Conservation (phyloP, 2,113 vertebrate species). For the Syrmaticus mikado region DNA sequence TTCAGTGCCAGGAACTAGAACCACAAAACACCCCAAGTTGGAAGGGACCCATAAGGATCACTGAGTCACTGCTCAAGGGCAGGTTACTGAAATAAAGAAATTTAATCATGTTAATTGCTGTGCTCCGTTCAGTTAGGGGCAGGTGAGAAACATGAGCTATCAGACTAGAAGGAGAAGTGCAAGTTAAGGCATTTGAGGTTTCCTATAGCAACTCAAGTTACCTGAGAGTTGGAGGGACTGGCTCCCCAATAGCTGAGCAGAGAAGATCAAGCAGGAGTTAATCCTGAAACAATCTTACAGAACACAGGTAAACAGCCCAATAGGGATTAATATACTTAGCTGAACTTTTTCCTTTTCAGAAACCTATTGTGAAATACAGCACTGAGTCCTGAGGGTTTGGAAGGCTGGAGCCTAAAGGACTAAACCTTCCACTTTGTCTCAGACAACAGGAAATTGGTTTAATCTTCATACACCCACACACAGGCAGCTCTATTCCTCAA, state of each 20-base stretch:
- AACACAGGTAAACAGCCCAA: conserved; percentile 29
- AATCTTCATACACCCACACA: conserved; percentile 20
- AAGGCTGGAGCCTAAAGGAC: not conserved
- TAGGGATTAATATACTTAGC: not conserved
- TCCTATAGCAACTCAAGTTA: not conserved
- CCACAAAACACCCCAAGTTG: too few relatives aligned
- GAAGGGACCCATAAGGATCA: too few relatives aligned
- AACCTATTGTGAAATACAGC: not conserved
- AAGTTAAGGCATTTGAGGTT: not conserved
- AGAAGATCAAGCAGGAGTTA: not conserved
- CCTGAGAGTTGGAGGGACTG: not conserved
- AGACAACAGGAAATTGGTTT: conserved; percentile 43
- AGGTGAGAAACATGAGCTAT: not conserved
- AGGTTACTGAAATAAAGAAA: not conserved
- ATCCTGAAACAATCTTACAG: conserved; percentile 26
- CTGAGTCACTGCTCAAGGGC: not conserved
- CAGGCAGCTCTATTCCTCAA: not conserved
- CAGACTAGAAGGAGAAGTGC: not conserved
- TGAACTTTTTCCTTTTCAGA: not conserved
- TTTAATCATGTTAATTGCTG: not conserved
- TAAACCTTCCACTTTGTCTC: conserved; percentile 2
- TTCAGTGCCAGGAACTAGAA: not conserved
- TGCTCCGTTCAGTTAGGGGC: not conserved
- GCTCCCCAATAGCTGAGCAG: not conserved
- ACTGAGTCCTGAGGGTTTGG: conserved; percentile 13